Conservation (phyloP, 2,113 vertebrate genomes). For the Misgurnus anguillicaudatus region DNA sequence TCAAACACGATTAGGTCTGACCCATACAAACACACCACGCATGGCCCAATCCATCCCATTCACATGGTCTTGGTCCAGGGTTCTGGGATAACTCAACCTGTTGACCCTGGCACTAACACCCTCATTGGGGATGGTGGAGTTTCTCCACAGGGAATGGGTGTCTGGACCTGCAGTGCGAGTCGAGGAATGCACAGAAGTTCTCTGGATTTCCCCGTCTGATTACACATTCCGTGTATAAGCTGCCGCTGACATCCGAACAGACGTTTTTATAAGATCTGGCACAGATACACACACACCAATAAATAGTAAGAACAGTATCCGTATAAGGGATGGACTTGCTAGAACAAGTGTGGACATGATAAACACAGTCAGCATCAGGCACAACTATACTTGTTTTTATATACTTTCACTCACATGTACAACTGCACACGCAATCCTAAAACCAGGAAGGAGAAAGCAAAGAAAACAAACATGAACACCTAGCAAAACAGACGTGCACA, state of each 20-base stretch:
- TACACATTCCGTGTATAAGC: constrained; percentile 56
- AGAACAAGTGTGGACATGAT: constrained; percentile 30
- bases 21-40: constrained; percentile 52
- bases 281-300: constrained; percentile 39
- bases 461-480: constrained; percentile 48
- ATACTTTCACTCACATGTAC: constrained; percentile 32
- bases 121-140: constrained; percentile 25
- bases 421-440: constrained; percentile 4
- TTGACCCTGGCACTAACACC: constrained; percentile 10
- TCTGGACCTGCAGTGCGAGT: constrained; percentile 47
- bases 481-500: constrained; percentile 45
- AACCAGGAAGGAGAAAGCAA: neutral
- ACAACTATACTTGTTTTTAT: constrained; percentile 3
- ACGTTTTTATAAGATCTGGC: constrained; percentile 30
- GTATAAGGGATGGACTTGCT: neutral
- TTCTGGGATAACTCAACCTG: constrained; percentile 41
- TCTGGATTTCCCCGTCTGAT: constrained; percentile 46
- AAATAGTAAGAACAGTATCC: constrained; percentile 27
- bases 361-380: neutral
- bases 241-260: constrained; percentile 47
- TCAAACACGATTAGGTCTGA: constrained; percentile 66
- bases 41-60: constrained; percentile 30
- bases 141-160: constrained; percentile 39
- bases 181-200: constrained; percentile 55
- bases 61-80: constrained; percentile 22